phyloP scores from a whole-genome alignment of 2,113 vertebrate species.

The Gnathonemus longibarbis region DNA sequence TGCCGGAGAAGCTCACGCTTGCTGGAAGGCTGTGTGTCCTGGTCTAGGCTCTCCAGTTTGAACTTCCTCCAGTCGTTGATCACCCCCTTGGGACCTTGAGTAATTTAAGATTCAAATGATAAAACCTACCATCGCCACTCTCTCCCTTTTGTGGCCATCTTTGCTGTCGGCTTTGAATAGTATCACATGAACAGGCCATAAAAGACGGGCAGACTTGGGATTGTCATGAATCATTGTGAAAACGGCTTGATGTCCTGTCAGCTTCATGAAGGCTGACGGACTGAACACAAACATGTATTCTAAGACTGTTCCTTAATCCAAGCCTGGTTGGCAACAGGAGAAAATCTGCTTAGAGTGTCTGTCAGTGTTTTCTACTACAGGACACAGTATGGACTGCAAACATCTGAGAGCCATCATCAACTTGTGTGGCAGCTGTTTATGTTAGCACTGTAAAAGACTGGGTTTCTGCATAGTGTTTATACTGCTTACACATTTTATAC shows the following conservation, averaged over 20 bases:
- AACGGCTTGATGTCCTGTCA: neutral
- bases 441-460: neutral
- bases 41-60: constrained; percentile 87
- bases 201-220: neutral
- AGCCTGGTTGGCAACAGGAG: constrained; percentile 30
- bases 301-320: constrained; percentile 26
- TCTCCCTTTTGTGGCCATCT: neutral
- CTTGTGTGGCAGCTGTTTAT: neutral
- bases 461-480: neutral
- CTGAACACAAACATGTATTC: constrained; percentile 22
- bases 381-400: neutral
- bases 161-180: neutral
- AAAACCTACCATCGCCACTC: neutral
- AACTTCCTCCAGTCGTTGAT: constrained; percentile 97
- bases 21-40: constrained; percentile 63
- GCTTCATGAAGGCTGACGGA: constrained; percentile 1
- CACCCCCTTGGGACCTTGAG: constrained; percentile 89
- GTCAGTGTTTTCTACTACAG: neutral
- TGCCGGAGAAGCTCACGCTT: constrained; percentile 88
- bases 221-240: neutral
- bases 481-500: neutral
- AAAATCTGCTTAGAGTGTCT: constrained; percentile 43
- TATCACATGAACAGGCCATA: neutral
- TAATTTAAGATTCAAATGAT: neutral
- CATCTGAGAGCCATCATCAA: neutral